Evolutionary conservation across 2,113 vertebrate species (phyloP).

Genomic region (Neolamprologus toae): DNA sequence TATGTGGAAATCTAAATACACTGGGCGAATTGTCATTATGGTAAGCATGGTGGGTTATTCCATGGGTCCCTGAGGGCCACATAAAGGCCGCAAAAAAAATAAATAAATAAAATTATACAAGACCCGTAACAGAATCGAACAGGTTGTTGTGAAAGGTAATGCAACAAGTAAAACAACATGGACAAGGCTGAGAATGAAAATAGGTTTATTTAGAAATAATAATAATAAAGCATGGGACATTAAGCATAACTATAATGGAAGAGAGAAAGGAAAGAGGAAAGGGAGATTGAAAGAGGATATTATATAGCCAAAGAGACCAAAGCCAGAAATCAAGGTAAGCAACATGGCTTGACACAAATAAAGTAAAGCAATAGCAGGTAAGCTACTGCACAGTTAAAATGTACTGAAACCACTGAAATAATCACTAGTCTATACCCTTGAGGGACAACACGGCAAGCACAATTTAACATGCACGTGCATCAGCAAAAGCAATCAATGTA

Average conservation of each 20-base stretch:
- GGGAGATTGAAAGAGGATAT: neutral
- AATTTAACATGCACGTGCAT: neutral
- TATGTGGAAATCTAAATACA: neutral
- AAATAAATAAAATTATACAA: too few relatives aligned
- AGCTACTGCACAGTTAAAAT: neutral
- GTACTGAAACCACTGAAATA: neutral
- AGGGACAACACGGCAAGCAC: neutral
- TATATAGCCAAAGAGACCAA: neutral
- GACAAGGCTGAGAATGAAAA: neutral
- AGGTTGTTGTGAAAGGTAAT: neutral
- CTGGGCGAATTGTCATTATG: neutral
- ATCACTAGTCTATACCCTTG: neutral
- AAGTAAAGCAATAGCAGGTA: neutral
- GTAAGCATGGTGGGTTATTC: neutral
- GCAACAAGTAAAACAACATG: neutral
- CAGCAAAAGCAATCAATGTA: neutral
- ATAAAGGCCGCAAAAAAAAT: neutral
- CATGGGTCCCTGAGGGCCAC: neutral
- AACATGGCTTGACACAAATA: neutral
- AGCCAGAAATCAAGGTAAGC: neutral
- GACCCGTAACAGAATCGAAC: neutral
- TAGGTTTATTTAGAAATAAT: neutral
- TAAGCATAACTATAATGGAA: neutral
- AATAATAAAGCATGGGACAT: neutral
- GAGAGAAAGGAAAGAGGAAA: neutral